Base-by-base conservation (phyloP, 2,113 vertebrate species). In the Anguilla japonica region DNA sequence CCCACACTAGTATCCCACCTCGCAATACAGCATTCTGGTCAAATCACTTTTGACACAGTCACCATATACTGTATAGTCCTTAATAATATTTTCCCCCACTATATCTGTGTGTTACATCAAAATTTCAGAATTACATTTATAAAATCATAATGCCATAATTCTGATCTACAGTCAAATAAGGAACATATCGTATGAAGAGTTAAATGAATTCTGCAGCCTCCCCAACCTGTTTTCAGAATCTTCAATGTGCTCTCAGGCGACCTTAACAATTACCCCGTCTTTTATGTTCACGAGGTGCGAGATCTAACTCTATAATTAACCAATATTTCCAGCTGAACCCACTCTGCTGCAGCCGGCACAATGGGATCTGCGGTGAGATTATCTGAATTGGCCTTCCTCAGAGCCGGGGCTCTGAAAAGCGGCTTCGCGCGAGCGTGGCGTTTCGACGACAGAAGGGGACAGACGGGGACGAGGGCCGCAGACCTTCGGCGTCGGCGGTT, bases 281-380 rank as follows among this genome's bases (percentile, higher is more conserved):
- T 89, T 82, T 26, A 87, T 86, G 75, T 85, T 63, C 43, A 79
- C 83, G 83, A 88, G 39, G 43, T 81, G 26, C 83, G 57, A 53
- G 60, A 71, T 53, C 60, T 50, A 43, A 84, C 83, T 18, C 79
- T 5, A 80, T 82, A 89, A 82, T 87, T 71, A 90, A 85, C 85
- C 57, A 34, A 34, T 22, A 18, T 41, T 84, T 75, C 80, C 71
- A 71, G 83, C 40, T 82, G 86, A 57, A 82, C 81, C 84, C 83
- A 71, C 40, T 13, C 46, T 39, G 63, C 79, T 60, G 40, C 5
- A 63, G 83, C 16, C 71, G 71, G 11, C 5, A 79, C 79, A 81
- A 18, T 41, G 79, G 34, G 43, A 18, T 41, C 16, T 3, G 16
- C 79, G 3, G 40, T 14, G 40, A 71, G 63, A 15, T 71, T 71